Base-by-base conservation (phyloP, 2,797 vertebrate species). In the Agapornis canus region DNA sequence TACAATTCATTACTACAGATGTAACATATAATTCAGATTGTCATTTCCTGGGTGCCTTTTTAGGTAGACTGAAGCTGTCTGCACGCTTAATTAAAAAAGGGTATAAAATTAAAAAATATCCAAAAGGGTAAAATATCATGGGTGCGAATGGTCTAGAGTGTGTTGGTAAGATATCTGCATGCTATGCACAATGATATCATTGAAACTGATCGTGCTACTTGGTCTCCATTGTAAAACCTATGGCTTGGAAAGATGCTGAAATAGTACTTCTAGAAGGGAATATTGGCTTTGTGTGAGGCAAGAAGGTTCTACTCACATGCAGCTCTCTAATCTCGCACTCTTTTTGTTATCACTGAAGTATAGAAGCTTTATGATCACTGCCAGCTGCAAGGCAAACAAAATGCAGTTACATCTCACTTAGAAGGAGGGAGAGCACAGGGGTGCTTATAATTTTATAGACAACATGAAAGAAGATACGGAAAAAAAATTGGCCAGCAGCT, bases 41-140 rank as follows among this genome's bases (percentile, higher is more conserved):
- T 70, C 3, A 39, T 78, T 86, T 88, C 25, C 69, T 57, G 37
- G 3, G 11, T 19, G 2, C 11, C 10, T 86, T 61, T 84, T 59
- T 32, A 98, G 86, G 98, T 98, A 92, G 97, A 96, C 92, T 98
- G 97, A 76, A 98, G 98, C 79, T 98, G 97, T 81, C 80, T 95
- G 57, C 94, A 94, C 69, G 90, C 48, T 52, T 95, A 86, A 13
- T 82, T 86, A 39, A 39, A 39, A 39, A 39, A 39, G 37, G 37
- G 37, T 39, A 39, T 39, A 39, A 39, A 39, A 39, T 39, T 39
- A 39, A 39, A 39, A 39, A 39, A 39, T 9, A 39, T 12, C 37
- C 37, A 39, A 39, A 39, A 39, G 37, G 10, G 37, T 97, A 97
- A 94, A 98, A 98, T 81, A 82, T 97, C 9, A 88, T 7, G 97